These are phyloP conservation scores for Cheilosia vulpina DNA, from an alignment of 2,888 invertebrate species.

Conservation along the genomic window DNA sequence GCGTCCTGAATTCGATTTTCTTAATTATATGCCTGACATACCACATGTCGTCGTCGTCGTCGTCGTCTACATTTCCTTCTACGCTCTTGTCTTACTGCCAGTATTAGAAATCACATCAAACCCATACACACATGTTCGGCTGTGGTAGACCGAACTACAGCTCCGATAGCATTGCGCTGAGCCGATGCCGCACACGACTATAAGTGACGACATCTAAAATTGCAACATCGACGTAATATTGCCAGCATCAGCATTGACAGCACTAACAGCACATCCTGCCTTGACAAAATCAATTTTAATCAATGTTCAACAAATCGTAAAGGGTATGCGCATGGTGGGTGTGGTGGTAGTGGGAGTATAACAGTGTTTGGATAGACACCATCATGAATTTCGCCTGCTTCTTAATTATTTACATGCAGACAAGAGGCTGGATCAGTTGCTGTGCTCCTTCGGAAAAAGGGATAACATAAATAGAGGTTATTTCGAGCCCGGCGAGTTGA, in stretches of 20 bases:
- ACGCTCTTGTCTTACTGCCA: conserved; percentile 1
- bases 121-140: conserved; percentile 37
- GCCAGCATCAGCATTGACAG: conserved; percentile 57
- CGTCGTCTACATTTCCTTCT: conserved; percentile 18
- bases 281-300: conserved; percentile 72
- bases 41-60: conserved; percentile 53
- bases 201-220: conserved; percentile 67
- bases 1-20: conserved; percentile 74
- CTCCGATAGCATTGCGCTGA: conserved; percentile 2
- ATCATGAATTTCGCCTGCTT: conserved; percentile 51
- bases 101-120: conserved; percentile 67
- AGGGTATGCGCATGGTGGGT: background rate
- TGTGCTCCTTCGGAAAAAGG: background rate
- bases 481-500: background rate
- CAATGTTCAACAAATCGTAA: conserved; percentile 72
- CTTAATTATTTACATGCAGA: conserved; percentile 69
- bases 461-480: conserved; percentile 6
- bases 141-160: conserved; percentile 33
- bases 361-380: conserved; percentile 54
- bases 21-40: conserved; percentile 69
- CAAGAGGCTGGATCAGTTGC: conserved; percentile 42
- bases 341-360: background rate
- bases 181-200: conserved; percentile 24
- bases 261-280: conserved; percentile 40
- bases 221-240: conserved; percentile 67